Evolutionary conservation across 2,888 invertebrate genomes (phyloP).

Genomic region (Coelinius sp.): DNA sequence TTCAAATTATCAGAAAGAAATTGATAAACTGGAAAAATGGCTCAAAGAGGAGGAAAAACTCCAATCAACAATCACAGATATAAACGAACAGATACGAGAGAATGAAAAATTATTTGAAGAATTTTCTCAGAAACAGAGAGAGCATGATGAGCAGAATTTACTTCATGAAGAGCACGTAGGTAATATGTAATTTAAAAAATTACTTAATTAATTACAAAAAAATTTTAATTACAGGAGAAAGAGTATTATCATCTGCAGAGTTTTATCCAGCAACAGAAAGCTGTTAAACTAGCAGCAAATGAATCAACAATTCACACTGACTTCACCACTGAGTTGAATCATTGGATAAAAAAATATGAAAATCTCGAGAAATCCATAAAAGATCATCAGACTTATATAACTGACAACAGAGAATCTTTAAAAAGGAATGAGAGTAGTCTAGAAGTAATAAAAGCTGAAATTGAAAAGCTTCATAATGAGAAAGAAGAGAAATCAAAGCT

Average conservation of each 20-base stretch:
- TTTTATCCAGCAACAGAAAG: background rate
- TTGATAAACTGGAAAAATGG: background rate
- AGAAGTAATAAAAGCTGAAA: background rate
- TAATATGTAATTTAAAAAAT: background rate
- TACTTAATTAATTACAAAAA: too few species aligned
- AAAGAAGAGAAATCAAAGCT: background rate
- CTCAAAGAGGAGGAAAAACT: background rate
- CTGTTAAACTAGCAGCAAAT: background rate
- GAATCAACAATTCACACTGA: background rate
- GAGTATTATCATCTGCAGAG: background rate
- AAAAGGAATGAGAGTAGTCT: too few species aligned
- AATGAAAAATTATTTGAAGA: background rate
- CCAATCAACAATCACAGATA: background rate
- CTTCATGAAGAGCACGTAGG: too few species aligned
- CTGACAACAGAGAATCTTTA: background rate
- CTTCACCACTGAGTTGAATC: background rate
- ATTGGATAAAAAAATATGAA: background rate
- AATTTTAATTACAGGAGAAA: background rate
- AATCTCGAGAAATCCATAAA: background rate
- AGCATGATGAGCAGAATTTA: background rate
- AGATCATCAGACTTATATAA: background rate
- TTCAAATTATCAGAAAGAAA: background rate
- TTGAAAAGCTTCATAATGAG: background rate
- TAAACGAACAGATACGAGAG: background rate
- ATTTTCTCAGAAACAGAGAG: background rate